phyloP scores from a whole-genome alignment of 2,797 vertebrate species.

The Anolis apletophallus region DNA sequence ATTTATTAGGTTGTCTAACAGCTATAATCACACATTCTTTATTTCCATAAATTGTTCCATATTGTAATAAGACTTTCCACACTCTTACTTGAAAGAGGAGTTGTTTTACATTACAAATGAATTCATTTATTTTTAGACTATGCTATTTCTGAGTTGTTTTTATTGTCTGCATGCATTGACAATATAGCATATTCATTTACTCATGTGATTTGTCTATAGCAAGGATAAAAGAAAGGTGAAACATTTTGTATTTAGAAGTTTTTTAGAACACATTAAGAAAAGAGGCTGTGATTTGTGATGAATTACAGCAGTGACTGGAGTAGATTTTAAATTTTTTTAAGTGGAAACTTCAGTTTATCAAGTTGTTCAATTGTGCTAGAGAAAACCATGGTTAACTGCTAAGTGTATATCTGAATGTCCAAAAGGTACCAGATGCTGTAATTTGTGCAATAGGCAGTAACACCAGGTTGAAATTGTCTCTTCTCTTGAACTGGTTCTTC shows the following conservation, averaged over 20 bases:
- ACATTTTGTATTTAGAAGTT: background rate
- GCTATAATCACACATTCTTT: slow-evolving; percentile 14
- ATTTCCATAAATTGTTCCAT: slow-evolving; percentile 38
- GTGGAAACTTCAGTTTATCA: background rate
- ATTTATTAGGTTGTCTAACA: slow-evolving; percentile 44
- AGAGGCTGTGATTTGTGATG: background rate
- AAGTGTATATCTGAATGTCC: too few species aligned
- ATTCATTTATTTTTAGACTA: slow-evolving; percentile 29
- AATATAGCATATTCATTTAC: background rate
- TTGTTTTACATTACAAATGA: slow-evolving; percentile 42
- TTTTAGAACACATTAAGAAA: background rate
- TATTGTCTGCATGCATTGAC: slow-evolving; percentile 23
- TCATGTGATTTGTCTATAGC: slow-evolving; percentile 18
- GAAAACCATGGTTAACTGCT: background rate
- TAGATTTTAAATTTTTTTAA: background rate
- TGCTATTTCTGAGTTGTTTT: slow-evolving; percentile 39
- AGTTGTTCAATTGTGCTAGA: background rate
- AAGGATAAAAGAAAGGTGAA: slow-evolving; percentile 4
- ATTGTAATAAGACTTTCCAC: background rate
- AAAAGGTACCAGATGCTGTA: too few species aligned
- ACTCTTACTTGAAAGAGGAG: background rate
- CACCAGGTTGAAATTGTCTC: too few species aligned
- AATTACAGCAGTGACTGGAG: background rate
- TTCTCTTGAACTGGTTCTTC: too few species aligned
- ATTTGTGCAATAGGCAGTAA: too few species aligned